Evolutionary conservation across 2,888 invertebrate genomes (phyloP), one percentile per base, ranked within the genome.

Genomic region (Callyntrura guangdongensis): DNA sequence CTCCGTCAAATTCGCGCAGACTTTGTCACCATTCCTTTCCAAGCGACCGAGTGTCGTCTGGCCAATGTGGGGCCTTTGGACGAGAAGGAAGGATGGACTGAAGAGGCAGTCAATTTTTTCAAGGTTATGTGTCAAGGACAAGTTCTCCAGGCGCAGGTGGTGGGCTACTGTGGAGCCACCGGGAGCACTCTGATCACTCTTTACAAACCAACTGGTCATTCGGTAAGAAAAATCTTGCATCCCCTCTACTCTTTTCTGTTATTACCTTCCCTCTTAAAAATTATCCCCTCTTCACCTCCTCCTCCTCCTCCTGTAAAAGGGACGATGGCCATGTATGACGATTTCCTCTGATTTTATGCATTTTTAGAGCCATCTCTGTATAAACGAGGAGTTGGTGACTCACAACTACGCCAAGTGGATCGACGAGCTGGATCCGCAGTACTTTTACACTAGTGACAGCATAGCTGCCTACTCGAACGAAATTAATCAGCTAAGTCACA

Each of bases 1-100:
- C 96, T 99, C 94, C 97, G 98, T 95, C 99, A 99, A 96, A 99
- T 99, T 94, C 96, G 98, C 94, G 97, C 97, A 86, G 99, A 99
- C 95, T 99, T 98, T 95, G 97, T 99, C 96, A 96, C 97, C 90
- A 96, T 99, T 95, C 99, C 99, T 85, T 99, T 99, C 96, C 99
- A 99, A 96, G 98, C 99, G 89, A 97, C 98, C 79, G 99, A 99
- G 96, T 98, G 99, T 95, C 96, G 97, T 95, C 96, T 99, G 94
- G 98, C 98, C n/a, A 97, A 98, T 95, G 96, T 99, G 94, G 96
- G 96, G 95, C 98, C 98, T 88, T 96, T 96, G 89, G 96, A 96
- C 94, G 95, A 94, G 91, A 94, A 94, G 67, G 94, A 94, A 49
- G 95, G 94, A 36, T 98, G 98, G 98, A 96, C 96, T 94, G 96